phyloP scores from a whole-genome alignment of 92 coral and sea anemone genomes.

The Porites divaricata region DNA sequence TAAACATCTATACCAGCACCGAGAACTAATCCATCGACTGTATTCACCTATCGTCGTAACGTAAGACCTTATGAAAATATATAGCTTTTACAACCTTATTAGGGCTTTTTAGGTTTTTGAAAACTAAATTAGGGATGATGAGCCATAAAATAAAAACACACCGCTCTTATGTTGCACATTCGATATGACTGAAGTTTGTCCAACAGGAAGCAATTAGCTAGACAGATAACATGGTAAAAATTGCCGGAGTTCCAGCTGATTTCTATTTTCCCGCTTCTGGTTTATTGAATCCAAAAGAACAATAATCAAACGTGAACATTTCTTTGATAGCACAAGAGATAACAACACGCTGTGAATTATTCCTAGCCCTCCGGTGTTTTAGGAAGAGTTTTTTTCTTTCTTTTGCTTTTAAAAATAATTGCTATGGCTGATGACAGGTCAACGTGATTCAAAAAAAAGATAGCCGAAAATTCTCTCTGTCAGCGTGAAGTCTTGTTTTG shows the following conservation, averaged over 20 bases:
- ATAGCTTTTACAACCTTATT: neutral
- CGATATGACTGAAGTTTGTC: constrained; percentile 36
- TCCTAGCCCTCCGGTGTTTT: neutral
- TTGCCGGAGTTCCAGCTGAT: constrained; percentile 18
- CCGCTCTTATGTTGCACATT: constrained; percentile 13
- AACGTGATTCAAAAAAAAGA: neutral
- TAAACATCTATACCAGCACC: constrained; percentile 20
- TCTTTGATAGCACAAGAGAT: neutral
- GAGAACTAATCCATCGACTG: neutral
- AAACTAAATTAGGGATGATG: constrained; percentile 14
- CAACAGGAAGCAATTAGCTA: constrained; percentile 39
- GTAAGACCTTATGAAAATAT: neutral
- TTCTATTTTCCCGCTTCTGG: neutral
- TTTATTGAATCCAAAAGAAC: neutral
- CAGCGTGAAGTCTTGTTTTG: constrained; percentile 13
- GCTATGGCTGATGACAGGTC: neutral
- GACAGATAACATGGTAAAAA: constrained; percentile 25
- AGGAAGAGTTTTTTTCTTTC: neutral
- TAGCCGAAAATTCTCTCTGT: neutral
- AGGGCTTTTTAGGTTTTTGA: neutral
- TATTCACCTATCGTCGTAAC: neutral
- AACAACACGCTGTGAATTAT: neutral
- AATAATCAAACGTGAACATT: neutral
- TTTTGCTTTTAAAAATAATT: neutral
- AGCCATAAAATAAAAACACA: constrained; percentile 7